Percentiles rank a stretch among this genome's conserved stretches.
These are phyloP conservation scores for Heliconius charithonia DNA, from an alignment of 2,888 invertebrate genomes.

Conservation along the genomic window DNA sequence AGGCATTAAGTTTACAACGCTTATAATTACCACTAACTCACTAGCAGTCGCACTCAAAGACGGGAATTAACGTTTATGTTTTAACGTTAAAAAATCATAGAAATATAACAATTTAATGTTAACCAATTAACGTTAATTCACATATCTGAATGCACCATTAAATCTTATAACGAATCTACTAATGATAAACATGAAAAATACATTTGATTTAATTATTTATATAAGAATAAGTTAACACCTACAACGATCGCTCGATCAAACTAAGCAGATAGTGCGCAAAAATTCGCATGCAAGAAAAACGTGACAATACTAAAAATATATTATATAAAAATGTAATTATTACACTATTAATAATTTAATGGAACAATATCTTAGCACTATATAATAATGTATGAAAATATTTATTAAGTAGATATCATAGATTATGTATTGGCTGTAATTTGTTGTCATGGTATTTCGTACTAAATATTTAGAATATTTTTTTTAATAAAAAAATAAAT, in stretches of 20 bases:
- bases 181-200: constrained; percentile 5
- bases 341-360: not conserved
- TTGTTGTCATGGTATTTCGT: not conserved
- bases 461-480: not conserved
- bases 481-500: not conserved
- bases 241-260: not conserved
- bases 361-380: not conserved
- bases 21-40: not conserved
- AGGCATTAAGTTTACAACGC: not conserved
- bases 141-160: not conserved
- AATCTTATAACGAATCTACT: not conserved
- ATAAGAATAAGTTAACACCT: constrained; percentile 1
- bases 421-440: not conserved
- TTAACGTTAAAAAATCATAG: not conserved
- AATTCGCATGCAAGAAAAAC: constrained; percentile 10
- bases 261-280: not conserved
- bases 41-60: not conserved
- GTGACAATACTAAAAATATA: constrained; percentile 7
- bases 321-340: not conserved
- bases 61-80: not conserved
- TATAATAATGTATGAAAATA: constrained; percentile 4
- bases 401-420: not conserved
- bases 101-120: not conserved
- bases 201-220: not conserved
- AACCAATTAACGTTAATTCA: not conserved